Evolutionary conservation across 2,113 vertebrate species (phyloP).

Genomic region (Scopus umbretta): DNA sequence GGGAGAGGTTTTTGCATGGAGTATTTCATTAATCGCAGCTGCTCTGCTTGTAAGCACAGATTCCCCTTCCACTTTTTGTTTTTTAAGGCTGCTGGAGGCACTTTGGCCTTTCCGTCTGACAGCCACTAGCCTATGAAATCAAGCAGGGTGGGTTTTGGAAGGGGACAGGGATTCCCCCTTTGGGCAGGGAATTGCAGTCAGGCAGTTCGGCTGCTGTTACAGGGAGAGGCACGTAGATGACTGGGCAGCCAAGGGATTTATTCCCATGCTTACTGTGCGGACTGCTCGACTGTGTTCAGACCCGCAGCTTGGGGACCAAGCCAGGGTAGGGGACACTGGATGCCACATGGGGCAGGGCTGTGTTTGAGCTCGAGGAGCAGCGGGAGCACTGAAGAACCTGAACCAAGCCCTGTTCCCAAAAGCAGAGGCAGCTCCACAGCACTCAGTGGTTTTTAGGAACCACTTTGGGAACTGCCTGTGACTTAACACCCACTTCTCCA

Average conservation of each 20-base stretch:
- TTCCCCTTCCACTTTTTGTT: neutral
- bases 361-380: neutral
- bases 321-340: too few species aligned
- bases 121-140: neutral
- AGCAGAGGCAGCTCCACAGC: neutral
- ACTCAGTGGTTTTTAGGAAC: neutral
- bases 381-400: neutral
- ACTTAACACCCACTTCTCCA: neutral
- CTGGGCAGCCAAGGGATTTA: neutral
- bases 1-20: neutral
- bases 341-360: neutral
- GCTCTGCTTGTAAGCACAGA: neutral
- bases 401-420: neutral
- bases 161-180: neutral
- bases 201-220: neutral
- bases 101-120: neutral
- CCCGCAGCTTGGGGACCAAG: neutral
- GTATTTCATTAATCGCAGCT: constrained; percentile 32
- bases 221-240: neutral
- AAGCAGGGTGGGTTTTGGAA: neutral
- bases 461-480: neutral
- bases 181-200: neutral
- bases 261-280: neutral
- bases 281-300: neutral
- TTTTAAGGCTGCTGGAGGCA: neutral